A percentile compares a stretch with the other conserved stretches of the same genome.
phyloP scores from a whole-genome alignment of 2,797 vertebrate species.

The Sebastes baramenuke region DNA sequence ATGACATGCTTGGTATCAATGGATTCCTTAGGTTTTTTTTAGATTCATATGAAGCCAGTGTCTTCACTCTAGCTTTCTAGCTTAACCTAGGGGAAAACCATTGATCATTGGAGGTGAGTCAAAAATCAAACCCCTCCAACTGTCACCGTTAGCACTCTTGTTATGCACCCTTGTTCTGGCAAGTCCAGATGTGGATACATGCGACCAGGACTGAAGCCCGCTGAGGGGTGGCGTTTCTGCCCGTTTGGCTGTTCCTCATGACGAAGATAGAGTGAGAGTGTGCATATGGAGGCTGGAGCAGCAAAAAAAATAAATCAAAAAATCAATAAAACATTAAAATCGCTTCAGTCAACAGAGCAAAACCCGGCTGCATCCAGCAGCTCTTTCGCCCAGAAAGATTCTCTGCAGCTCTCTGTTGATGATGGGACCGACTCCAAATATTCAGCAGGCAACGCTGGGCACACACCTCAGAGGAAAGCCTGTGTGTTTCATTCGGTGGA shows the following conservation, averaged over 20 bases:
- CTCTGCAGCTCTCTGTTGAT: slow-evolving; percentile 53
- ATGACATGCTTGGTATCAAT: too few species aligned
- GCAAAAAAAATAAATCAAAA: slow-evolving; percentile 84
- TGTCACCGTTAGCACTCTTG: slow-evolving; percentile 22
- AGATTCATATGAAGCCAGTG: too few species aligned
- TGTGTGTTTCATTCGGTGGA: slow-evolving; percentile 36
- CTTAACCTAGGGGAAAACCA: not conserved
- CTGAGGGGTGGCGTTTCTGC: not conserved
- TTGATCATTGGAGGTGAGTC: slow-evolving; percentile 45
- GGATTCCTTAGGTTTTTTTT: too few species aligned
- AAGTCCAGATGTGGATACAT: slow-evolving; percentile 25
- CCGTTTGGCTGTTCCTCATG: slow-evolving; percentile 62
- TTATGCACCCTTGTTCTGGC: slow-evolving; percentile 26
- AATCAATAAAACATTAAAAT: slow-evolving; percentile 84
- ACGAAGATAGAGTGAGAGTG: slow-evolving; percentile 76
- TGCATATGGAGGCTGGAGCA: slow-evolving; percentile 73
- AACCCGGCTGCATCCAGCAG: slow-evolving; percentile 81
- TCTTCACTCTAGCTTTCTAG: too few species aligned
- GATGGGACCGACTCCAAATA: slow-evolving; percentile 63
- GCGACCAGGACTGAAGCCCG: slow-evolving; percentile 27
- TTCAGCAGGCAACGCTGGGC: slow-evolving; percentile 49
- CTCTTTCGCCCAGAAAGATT: slow-evolving; percentile 62
- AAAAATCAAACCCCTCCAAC: slow-evolving; percentile 42
- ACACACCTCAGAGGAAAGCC: slow-evolving; percentile 52
- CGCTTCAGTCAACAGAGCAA: slow-evolving; percentile 88